phyloP scores from a whole-genome alignment of 2,113 vertebrate species.

The Caracal caracal region DNA sequence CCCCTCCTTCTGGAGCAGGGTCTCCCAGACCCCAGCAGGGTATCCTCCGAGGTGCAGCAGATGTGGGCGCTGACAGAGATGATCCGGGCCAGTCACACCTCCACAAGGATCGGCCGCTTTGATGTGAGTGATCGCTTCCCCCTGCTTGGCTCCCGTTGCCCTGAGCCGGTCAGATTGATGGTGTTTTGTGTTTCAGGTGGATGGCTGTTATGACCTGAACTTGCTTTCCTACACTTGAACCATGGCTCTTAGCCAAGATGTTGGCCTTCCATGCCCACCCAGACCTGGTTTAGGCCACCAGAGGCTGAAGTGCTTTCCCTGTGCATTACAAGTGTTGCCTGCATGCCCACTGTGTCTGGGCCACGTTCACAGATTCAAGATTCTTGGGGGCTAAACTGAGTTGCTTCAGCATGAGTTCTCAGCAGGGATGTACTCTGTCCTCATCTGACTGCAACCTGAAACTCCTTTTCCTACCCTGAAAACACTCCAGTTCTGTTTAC shows the following conservation, averaged over 20 bases:
- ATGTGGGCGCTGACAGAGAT: constrained; percentile 98
- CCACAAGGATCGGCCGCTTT: constrained; percentile 93
- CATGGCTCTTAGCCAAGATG: neutral
- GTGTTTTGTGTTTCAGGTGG: constrained; percentile 89
- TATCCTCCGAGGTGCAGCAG: constrained; percentile 96
- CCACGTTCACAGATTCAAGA: constrained; percentile 44
- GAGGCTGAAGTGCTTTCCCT: constrained; percentile 38
- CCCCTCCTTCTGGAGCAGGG: constrained; percentile 85
- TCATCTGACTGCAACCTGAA: neutral
- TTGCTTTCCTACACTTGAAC: constrained; percentile 92
- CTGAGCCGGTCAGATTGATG: constrained; percentile 3
- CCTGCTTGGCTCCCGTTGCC: neutral
- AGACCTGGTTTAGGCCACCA: constrained; percentile 37
- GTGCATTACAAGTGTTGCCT: constrained; percentile 44
- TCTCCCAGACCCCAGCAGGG: constrained; percentile 91
- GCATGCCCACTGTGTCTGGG: constrained; percentile 3
- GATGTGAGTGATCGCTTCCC: constrained; percentile 88
- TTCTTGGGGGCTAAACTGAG: neutral
- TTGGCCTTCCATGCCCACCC: neutral
- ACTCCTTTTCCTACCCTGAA: constrained; percentile 29
- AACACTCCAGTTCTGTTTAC: constrained; percentile 17
- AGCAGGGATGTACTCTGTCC: neutral
- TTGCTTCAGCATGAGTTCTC: constrained; percentile 33
- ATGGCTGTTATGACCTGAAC: constrained; percentile 96
- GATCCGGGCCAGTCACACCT: constrained; percentile 92